Evolutionary conservation across 1,140 invertebrate genomes (phyloP).

Genomic region (Oreohelix idahoensis): DNA sequence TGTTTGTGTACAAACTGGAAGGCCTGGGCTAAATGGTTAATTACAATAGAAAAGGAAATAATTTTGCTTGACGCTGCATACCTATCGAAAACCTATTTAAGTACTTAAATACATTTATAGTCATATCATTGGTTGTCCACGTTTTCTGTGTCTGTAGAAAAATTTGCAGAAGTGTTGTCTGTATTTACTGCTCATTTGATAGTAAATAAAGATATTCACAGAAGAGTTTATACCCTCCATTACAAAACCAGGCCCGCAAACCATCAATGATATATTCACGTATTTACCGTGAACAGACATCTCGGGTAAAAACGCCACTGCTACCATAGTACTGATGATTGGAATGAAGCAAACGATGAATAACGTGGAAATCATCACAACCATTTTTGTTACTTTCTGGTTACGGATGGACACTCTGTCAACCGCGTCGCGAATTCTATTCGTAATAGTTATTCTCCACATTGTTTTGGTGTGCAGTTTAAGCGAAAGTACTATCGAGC

Average conservation of each 20-base stretch:
- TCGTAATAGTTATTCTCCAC: neutral
- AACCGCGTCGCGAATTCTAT: too few species aligned
- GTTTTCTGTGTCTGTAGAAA: too few species aligned
- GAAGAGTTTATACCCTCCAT: slow-evolving; percentile 7
- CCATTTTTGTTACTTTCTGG: slow-evolving; percentile 22
- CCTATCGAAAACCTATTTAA: too few species aligned
- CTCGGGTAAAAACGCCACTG: neutral
- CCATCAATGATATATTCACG: neutral
- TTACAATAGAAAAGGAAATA: too few species aligned
- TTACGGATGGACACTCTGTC: neutral
- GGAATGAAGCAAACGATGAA: slow-evolving; percentile 12
- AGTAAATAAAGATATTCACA: slow-evolving; percentile 21
- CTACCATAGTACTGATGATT: neutral
- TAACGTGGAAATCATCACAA: slow-evolving; percentile 7
- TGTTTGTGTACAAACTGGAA: too few species aligned
- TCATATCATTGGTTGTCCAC: too few species aligned
- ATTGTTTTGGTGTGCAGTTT: neutral
- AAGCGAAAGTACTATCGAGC: neutral
- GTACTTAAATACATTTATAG: too few species aligned
- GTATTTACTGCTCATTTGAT: slow-evolving; percentile 12
- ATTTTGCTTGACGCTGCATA: too few species aligned
- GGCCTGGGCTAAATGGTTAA: too few species aligned
- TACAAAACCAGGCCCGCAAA: neutral
- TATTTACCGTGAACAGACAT: slow-evolving; percentile 18
- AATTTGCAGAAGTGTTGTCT: neutral